phyloP scores from a whole-genome alignment of 2,888 invertebrate genomes.

The Acrocyrtus sp. region DNA sequence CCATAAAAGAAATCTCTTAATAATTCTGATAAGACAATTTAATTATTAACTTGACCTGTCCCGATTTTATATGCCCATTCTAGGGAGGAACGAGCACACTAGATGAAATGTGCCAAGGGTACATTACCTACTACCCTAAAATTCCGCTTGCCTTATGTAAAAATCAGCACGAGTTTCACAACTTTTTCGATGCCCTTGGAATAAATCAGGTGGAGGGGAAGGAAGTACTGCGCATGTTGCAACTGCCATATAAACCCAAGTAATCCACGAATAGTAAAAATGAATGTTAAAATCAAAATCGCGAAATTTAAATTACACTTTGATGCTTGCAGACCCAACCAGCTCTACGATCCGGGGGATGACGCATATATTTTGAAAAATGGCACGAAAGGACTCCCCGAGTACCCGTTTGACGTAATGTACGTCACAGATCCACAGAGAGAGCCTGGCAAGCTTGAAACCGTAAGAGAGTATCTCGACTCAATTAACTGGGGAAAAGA shows the following conservation, averaged over 20 bases:
- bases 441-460: neutral
- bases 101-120: constrained; percentile 90
- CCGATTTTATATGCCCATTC: too few species aligned
- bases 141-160: constrained; percentile 84
- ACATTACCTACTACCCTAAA: constrained; percentile 84
- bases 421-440: constrained; percentile 34
- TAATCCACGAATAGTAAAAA: too few species aligned
- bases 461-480: constrained; percentile 35
- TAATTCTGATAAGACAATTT: too few species aligned
- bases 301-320: neutral
- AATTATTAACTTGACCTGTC: too few species aligned
- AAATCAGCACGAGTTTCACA: constrained; percentile 85
- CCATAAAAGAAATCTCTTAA: too few species aligned
- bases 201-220: constrained; percentile 71
- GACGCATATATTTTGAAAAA: constrained; percentile 50
- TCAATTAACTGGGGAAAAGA: constrained; percentile 31
- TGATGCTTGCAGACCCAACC: constrained; percentile 22
- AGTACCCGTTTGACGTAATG: constrained; percentile 39
- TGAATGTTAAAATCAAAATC: neutral
- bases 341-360: constrained; percentile 49
- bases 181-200: constrained; percentile 84
- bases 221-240: constrained; percentile 37
- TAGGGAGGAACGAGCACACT: constrained; percentile 82
- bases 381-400: constrained; percentile 6
- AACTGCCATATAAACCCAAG: constrained; percentile 35